Percentiles rank a stretch among this genome's conserved stretches.
Conservation (phyloP, 2,888 invertebrate species). For the Cerastoderma edule region DNA sequence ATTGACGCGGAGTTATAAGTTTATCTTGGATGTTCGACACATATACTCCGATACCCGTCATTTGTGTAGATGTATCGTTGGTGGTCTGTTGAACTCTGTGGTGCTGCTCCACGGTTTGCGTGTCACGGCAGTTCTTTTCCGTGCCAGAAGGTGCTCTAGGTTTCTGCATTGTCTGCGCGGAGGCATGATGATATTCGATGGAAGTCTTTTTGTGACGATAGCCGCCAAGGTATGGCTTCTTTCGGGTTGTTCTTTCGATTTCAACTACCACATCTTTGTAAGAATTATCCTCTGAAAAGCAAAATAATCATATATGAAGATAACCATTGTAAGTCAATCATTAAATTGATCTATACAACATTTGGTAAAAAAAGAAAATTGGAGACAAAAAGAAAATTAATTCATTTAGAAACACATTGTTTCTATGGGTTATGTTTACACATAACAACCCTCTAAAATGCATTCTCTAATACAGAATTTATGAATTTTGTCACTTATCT, state of each 20-base stretch:
- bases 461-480: too few species aligned
- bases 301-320: conserved; percentile 8
- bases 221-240: conserved; percentile 93
- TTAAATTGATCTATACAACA: too few species aligned
- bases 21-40: conserved; percentile 81
- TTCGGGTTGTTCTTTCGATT: conserved; percentile 79
- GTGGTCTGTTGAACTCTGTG: conserved; percentile 82
- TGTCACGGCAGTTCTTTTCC: conserved; percentile 81
- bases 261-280: conserved; percentile 82
- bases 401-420: too few species aligned
- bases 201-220: conserved; percentile 90
- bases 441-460: too few species aligned
- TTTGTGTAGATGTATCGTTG: conserved; percentile 83
- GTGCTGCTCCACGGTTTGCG: conserved; percentile 82
- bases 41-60: conserved; percentile 83
- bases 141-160: conserved; percentile 73
- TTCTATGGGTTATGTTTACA: too few species aligned
- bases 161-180: conserved; percentile 89
- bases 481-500: too few species aligned
- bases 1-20: conserved; percentile 80
- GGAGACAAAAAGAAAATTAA: too few species aligned
- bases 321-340: too few species aligned
- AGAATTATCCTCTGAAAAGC: conserved; percentile 71
- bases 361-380: too few species aligned
- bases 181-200: conserved; percentile 91